phyloP scores from a whole-genome alignment of 2,888 invertebrate species.

The Dryococelus australis region DNA sequence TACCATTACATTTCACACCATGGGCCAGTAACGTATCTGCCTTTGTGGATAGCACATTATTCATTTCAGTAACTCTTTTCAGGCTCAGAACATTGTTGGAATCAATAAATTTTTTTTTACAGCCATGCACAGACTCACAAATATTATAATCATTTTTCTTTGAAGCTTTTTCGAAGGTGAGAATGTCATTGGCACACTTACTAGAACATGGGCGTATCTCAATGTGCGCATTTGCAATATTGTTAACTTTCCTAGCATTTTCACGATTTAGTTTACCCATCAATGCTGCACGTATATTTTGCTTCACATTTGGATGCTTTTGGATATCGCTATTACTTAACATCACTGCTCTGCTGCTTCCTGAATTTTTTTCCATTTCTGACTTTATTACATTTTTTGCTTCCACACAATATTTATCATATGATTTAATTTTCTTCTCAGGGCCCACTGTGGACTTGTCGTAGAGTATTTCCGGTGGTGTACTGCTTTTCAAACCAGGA shows the following conservation, averaged over 20 bases:
- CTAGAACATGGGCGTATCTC: neutral
- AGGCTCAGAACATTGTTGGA: neutral
- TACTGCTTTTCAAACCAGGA: neutral
- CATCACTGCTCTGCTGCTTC: neutral
- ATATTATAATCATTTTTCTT: neutral
- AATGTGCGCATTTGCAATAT: neutral
- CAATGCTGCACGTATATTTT: neutral
- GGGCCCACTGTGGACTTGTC: neutral
- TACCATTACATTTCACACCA: too few relatives aligned
- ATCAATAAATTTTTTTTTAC: neutral
- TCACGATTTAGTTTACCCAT: neutral
- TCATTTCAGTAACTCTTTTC: neutral
- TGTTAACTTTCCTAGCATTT: neutral
- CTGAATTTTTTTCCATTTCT: neutral
- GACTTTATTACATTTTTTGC: neutral
- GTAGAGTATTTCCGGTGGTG: neutral
- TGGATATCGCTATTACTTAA: neutral
- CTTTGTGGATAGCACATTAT: neutral
- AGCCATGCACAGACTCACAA: neutral
- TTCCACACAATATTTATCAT: neutral
- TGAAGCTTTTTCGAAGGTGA: neutral
- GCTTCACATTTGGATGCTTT: neutral
- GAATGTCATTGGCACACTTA: neutral
- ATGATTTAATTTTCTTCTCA: neutral
- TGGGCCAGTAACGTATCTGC: neutral